phyloP scores from a whole-genome alignment of 2,888 invertebrate species.

The Trichogramma evanescens region DNA sequence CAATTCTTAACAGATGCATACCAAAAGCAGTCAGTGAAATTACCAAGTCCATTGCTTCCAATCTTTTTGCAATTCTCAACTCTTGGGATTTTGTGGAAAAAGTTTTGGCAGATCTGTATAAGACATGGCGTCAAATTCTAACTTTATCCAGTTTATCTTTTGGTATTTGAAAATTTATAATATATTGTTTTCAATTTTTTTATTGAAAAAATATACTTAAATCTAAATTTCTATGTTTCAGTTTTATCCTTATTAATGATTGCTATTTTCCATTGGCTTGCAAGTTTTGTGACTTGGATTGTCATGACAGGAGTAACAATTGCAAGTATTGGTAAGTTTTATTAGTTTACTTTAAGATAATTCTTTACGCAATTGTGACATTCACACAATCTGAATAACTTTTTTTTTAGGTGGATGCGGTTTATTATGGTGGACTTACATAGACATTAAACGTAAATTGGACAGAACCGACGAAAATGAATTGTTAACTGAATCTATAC shows the following conservation, averaged over 20 bases:
- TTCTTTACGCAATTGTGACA: not conserved
- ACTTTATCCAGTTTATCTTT: constrained; percentile 73
- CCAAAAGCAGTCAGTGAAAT: constrained; percentile 66
- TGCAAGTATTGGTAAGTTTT: constrained; percentile 59
- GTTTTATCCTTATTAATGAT: constrained; percentile 78
- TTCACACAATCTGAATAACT: not conserved
- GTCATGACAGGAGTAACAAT: constrained; percentile 75
- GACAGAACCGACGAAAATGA: constrained; percentile 50
- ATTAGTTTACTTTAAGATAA: not conserved
- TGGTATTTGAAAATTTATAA: constrained; percentile 53
- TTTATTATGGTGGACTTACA: constrained; percentile 84
- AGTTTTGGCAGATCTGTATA: constrained; percentile 79
- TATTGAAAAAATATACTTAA: not conserved
- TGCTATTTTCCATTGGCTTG: constrained; percentile 74
- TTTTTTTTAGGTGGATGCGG: constrained; percentile 56
- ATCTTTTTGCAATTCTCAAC: constrained; percentile 76
- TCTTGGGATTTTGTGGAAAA: constrained; percentile 85
- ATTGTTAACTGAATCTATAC: constrained; percentile 67
- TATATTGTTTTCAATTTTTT: constrained; percentile 1
- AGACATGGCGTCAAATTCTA: constrained; percentile 80
- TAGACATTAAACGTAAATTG: constrained; percentile 63
- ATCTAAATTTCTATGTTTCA: constrained; percentile 41
- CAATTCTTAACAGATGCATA: constrained; percentile 81
- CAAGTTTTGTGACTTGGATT: constrained; percentile 78
- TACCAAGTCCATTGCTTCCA: constrained; percentile 57